Evolutionary conservation across 2,888 invertebrate genomes (phyloP), one percentile per base, ranked within the genome.

Genomic region (Drosophila pseudotalamancana): DNA sequence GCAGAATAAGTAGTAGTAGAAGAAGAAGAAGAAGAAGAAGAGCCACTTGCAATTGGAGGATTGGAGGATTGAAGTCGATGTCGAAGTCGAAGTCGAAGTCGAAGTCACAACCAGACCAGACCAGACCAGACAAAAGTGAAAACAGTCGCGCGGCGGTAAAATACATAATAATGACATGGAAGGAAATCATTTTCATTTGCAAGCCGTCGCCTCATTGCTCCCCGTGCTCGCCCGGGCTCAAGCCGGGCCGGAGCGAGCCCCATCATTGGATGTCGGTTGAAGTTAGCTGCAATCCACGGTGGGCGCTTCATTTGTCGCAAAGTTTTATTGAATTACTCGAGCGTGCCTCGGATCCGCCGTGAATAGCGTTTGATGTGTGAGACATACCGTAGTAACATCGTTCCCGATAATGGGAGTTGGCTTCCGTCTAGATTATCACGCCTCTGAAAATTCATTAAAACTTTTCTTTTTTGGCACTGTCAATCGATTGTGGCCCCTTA

Each of bases 251-350:
- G 29, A 39, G 32, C 18, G 27, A 25, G 46, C 21, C 25, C 54
- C 62, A 39, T 66, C 72, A 51, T 57, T 72, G 55, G 53, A 59
- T 72, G 72, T 72, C 72, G 68, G 27, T 60, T 72, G 45, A 46
- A 72, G 72, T 72, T 68, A 54, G 73, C 46, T 68, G 72, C 68
- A 74, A 71, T 60, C 66, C 37, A 37, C 50, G 67, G 56, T 49
- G 73, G 72, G 68, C 64, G 80, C 88, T 77, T 85, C 84, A 85
- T 85, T 85, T 86, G 85, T 88, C 86, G 88, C 79, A 86, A 86
- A 86, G 81, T 87, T 87, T 87, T 88, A 87, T 87, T 87, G 88
- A 88, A 88, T 87, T 87, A 86, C 79, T 72, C 76, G 74, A 72
- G 72, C 78, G 87, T 87, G 80, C 79, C 76, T 54, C 75, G 61